Evolutionary conservation across 2,113 vertebrate genomes (phyloP), one percentile per base, ranked within the genome.

Genomic region (Prochilodus magdalenae): DNA sequence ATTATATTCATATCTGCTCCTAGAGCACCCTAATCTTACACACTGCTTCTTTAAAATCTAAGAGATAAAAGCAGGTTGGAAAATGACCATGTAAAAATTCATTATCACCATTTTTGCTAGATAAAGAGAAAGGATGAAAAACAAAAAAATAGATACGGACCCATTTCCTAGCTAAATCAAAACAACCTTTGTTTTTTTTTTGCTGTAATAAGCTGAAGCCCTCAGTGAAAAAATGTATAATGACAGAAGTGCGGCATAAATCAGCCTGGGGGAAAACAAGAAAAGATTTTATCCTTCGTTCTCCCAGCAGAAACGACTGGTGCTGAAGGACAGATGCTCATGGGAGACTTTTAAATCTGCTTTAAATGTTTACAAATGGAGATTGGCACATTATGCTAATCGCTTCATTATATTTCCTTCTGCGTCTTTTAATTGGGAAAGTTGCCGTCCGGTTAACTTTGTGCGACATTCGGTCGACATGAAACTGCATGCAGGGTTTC

Each of bases 361-460:
- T 72, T 27, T 49, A 24, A 75, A 57, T 57, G 53, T 83, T 84
- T 82, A 36, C 60, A 73, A 69, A 76, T 49, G 44, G 30, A 69
- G 55, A 75, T 79, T 62, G 55, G 69, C 30, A 57, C 51, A 63
- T 76, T 76, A 80, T 83, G 80, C 73, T 80, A 84, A 87, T 83
- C 60, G 44, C 40, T 70, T 78, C 53, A 82, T 80, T 85, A 80
- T 74, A 18, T 73, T 80, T 78, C 33, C 80, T 53, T 72, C 63
- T 16, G 53, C 74, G 57, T 82, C 27, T 84, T 82, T 74, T 72
- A 22, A 72, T 84, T 66, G 75, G 44, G 40, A 36, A 36, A 73
- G 62, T n/a, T 51, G 8, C 81, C 59, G 11, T 0, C 12, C 36
- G 75, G 69, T 79, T 70, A 60, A 71, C 53, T 74, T 24, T 80